phyloP scores from a whole-genome alignment of 2,113 vertebrate species.

The Glaucidium brasilianum region DNA sequence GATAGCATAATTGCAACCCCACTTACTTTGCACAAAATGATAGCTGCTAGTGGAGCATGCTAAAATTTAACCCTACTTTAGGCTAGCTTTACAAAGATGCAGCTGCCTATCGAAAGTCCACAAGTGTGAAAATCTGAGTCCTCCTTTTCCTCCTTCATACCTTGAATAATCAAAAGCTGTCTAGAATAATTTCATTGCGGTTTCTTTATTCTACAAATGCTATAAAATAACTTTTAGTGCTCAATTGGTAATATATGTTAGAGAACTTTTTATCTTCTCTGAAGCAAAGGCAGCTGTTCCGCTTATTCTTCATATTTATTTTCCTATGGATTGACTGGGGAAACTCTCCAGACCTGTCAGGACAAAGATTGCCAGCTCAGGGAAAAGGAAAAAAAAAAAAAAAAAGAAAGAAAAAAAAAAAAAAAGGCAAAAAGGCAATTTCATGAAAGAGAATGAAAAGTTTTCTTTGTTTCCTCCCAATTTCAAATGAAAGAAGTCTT shows the following conservation, averaged over 20 bases:
- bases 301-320: not conserved
- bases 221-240: not conserved
- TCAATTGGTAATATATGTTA: not conserved
- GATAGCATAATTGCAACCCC: not conserved
- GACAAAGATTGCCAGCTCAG: not conserved
- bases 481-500: not conserved
- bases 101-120: not conserved
- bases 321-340: not conserved
- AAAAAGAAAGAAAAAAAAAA: no score
- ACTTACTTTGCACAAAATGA: not conserved
- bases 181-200: not conserved
- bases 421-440: not conserved
- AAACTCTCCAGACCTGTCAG: not conserved
- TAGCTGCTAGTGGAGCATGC: not conserved
- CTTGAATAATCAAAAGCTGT: not conserved
- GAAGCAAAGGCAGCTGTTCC: not conserved
- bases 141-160: not conserved
- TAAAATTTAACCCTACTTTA: not conserved
- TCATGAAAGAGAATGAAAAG: not conserved
- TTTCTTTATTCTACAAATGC: not conserved
- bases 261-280: not conserved
- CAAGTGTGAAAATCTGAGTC: not conserved
- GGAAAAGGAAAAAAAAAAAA: fast-evolving
- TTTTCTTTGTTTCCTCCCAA: not conserved
- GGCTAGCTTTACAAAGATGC: not conserved